phyloP scores from a whole-genome alignment of 2,797 vertebrate genomes.

The Pangasius sanitwongsei region DNA sequence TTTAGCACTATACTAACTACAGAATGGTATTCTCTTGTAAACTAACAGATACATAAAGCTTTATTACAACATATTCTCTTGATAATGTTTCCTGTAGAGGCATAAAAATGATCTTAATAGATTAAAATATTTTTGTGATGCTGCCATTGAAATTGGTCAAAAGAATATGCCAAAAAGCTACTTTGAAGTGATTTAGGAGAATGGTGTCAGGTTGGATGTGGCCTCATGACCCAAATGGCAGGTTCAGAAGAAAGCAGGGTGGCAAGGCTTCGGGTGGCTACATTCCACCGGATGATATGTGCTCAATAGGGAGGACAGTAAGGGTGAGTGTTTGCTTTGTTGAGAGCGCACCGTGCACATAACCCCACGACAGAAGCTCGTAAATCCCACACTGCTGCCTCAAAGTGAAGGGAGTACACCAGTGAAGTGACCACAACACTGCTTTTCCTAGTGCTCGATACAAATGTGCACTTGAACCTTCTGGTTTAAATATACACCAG shows the following conservation, averaged over 20 bases:
- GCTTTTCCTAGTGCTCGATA: conserved; percentile 39
- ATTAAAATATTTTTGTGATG: not conserved
- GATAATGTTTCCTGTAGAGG: not conserved
- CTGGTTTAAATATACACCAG: conserved; percentile 41
- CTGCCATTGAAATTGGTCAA: not conserved
- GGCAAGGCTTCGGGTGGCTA: conserved; percentile 43
- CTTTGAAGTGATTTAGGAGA: not conserved
- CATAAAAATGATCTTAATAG: not conserved
- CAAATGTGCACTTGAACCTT: conserved; percentile 19
- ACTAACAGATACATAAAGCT: not conserved
- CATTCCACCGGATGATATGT: conserved; percentile 51
- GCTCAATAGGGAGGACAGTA: conserved; percentile 39
- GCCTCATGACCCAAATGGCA: conserved; percentile 22
- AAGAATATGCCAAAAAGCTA: not conserved
- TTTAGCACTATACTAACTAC: not conserved
- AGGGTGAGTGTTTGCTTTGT: conserved; percentile 62
- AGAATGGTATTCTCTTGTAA: not conserved
- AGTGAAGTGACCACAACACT: conserved; percentile 32
- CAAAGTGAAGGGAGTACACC: conserved; percentile 48
- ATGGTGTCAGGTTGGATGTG: not conserved
- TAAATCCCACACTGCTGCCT: conserved; percentile 56
- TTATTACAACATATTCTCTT: not conserved
- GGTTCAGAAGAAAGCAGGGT: conserved; percentile 39
- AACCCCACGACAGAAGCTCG: conserved; percentile 60
- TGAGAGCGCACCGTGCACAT: conserved; percentile 51